Evolutionary conservation across 2,797 vertebrate species (phyloP).

Genomic region (Tragelaphus eurycerus): DNA sequence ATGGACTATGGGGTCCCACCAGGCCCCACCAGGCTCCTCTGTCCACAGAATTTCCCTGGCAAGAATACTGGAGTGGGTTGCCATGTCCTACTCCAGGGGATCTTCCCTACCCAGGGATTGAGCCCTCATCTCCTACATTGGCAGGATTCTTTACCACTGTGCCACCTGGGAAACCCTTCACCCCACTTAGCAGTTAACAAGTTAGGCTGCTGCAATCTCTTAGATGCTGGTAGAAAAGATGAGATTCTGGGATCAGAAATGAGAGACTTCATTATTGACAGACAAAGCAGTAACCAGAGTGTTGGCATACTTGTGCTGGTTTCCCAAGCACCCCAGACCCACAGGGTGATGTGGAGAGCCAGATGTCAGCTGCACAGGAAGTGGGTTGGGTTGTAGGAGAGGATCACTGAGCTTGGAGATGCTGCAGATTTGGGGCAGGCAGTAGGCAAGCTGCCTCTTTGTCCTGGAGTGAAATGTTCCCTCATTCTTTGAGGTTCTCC

Average conservation of each 20-base stretch:
- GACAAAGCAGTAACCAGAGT: background rate
- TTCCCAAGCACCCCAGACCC: background rate
- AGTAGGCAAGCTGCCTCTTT: background rate
- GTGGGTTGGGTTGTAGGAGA: too few relatives aligned
- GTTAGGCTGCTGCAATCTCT: background rate
- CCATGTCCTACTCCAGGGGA: background rate
- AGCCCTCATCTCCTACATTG: background rate
- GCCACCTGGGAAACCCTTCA: background rate
- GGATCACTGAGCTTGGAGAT: background rate
- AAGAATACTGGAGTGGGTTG: background rate
- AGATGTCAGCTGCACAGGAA: background rate
- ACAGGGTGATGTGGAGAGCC: background rate
- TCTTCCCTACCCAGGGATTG: background rate
- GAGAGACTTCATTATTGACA: background rate
- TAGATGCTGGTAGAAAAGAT: background rate
- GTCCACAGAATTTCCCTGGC: background rate
- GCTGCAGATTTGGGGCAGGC: too few relatives aligned
- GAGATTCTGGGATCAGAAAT: background rate
- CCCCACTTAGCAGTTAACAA: background rate
- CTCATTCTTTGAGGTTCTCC: background rate
- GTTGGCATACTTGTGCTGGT: accelerated
- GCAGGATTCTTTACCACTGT: background rate
- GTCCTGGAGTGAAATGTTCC: too few relatives aligned
- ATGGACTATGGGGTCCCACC: background rate
- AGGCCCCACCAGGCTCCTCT: background rate